Evolutionary conservation across 2,113 vertebrate species (phyloP), one percentile per base, ranked within the genome.

Genomic region (Tupaia tana): DNA sequence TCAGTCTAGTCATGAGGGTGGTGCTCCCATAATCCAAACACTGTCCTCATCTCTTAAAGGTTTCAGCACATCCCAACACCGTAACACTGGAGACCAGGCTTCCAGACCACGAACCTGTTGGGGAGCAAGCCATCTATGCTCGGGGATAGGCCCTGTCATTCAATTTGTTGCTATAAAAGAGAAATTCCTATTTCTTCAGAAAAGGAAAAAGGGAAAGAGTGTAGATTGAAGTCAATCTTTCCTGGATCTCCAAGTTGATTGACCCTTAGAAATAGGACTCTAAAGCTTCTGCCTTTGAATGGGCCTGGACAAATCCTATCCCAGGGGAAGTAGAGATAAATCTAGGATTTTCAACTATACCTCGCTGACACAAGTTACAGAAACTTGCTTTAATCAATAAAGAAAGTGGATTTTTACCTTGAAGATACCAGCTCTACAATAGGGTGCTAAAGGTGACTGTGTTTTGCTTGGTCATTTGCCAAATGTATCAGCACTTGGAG

Each of bases 391-490:
- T 84, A 54, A 73, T 86, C 79, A 83, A 77, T 79, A 91, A 58
- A 71, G 63, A 83, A 90, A 64, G 64, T 27, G 78, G 70, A 89
- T 43, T 93, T 93, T 93, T 91, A 71, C 82, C 66, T 77, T 54
- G 52, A 94, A 90, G 67, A 86, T 67, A 86, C 18, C 2, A 77
- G 43, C 18, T 86, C 52, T 63, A 25, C 9, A 91, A 61, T 43
- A 4, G 22, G 6, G 5, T 52, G 66, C 59, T 54, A 88, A 94
- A 81, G 77, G 88, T 70, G 69, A 64, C 27, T 54, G 20, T 24
- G 54, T 74, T 95, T 78, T 86, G 29, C 86, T 92, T 80, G 58
- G 79, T 95, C 70, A 64, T 86, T 96, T 96, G 84, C 93, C 84
- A 78, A 95, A 59, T 31, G 43, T 27, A 92, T 75, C 34, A 81